phyloP scores from a whole-genome alignment of 2,113 vertebrate genomes.

The Astatotilapia flaviijosephi region DNA sequence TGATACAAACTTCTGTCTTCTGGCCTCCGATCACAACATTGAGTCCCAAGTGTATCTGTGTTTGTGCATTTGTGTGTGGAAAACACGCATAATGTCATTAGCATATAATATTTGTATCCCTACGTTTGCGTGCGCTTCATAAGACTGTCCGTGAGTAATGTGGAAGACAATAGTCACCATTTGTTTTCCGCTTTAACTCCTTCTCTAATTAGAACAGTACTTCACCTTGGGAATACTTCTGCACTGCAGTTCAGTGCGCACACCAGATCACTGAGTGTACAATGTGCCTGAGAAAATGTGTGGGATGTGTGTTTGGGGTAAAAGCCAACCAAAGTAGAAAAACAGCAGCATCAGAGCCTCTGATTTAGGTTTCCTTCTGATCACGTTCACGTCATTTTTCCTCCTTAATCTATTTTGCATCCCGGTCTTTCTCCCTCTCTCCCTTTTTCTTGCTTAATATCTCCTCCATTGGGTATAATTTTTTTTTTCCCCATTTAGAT shows the following conservation, averaged over 20 bases:
- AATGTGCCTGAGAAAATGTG: background rate
- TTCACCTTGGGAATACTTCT: constrained; percentile 6
- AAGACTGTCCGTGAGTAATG: background rate
- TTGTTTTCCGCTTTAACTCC: background rate
- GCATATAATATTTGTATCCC: background rate
- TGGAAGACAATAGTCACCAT: background rate
- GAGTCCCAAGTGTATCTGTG: background rate
- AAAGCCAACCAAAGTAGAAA: constrained; percentile 8
- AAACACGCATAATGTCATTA: background rate
- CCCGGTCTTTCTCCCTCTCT: background rate
- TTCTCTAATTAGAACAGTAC: constrained; percentile 16
- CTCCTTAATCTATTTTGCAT: background rate
- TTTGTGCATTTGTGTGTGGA: background rate
- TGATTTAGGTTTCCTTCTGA: background rate
- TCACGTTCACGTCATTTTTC: background rate
- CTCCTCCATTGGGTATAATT: background rate
- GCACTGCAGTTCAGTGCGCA: background rate
- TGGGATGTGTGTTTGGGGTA: background rate
- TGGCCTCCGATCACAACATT: background rate
- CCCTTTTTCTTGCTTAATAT: background rate
- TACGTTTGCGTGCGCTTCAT: background rate
- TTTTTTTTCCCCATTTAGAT: background rate
- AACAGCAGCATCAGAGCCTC: background rate
- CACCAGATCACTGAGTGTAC: background rate
- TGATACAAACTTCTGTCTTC: background rate